These are phyloP conservation scores for Blastomussa wellsi DNA, from an alignment of 92 coral and sea anemone genomes.

Conservation along the genomic window DNA sequence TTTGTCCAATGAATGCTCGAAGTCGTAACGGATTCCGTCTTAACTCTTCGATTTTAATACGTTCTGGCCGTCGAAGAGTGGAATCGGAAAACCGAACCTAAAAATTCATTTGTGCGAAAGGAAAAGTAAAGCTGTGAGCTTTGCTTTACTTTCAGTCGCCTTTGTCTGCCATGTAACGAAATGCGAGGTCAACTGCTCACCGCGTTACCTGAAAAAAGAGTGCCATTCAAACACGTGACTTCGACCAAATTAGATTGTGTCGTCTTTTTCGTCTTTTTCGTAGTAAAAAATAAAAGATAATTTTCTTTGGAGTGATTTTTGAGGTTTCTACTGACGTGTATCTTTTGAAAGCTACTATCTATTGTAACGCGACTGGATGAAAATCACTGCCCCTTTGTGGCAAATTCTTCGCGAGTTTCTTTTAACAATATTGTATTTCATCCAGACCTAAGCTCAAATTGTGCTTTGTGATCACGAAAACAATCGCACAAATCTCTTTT, in stretches of 20 bases:
- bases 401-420: constrained; percentile 23
- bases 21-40: too few relatives aligned
- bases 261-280: too few relatives aligned
- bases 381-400: not conserved
- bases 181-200: not conserved
- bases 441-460: constrained; percentile 20
- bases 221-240: constrained; percentile 22
- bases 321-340: not conserved
- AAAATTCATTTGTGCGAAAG: not conserved
- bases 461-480: constrained; percentile 3
- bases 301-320: not conserved
- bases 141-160: not conserved
- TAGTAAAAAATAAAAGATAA: not conserved
- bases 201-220: not conserved
- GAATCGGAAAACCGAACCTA: not conserved
- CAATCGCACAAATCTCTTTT: constrained; percentile 25
- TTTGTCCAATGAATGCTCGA: too few relatives aligned
- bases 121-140: not conserved
- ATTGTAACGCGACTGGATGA: not conserved
- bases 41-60: too few relatives aligned
- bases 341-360: not conserved
- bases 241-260: not conserved
- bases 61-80: not conserved
- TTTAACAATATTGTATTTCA: not conserved
- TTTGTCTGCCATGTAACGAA: constrained; percentile 17